Percentiles rank a stretch among this genome's conserved stretches.
phyloP scores from a whole-genome alignment of 2,797 vertebrate species.

The Moxostoma hubbsi region DNA sequence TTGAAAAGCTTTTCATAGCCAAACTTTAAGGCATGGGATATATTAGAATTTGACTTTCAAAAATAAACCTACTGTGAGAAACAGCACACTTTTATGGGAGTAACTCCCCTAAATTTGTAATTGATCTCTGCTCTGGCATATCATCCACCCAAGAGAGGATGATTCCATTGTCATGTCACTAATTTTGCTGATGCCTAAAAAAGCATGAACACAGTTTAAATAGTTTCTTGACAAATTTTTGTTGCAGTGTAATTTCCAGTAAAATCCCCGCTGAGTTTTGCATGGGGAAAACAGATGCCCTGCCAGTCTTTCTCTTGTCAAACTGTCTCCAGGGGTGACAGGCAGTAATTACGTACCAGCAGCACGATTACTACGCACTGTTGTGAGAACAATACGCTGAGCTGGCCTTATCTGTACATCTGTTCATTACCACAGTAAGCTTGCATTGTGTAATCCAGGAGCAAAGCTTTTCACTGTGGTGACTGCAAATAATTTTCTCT shows the following conservation, averaged over 20 bases:
- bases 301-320: conserved; percentile 32
- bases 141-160: not conserved
- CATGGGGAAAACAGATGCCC: conserved; percentile 19
- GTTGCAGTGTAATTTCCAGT: conserved; percentile 6
- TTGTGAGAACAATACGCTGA: conserved; percentile 29
- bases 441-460: conserved; percentile 14
- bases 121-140: not conserved
- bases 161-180: not conserved
- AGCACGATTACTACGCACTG: conserved; percentile 43
- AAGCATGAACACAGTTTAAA: not conserved
- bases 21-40: too few species aligned
- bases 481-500: not conserved
- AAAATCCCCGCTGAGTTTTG: not conserved
- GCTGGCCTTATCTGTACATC: conserved; percentile 42
- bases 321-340: conserved; percentile 44
- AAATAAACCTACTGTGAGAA: too few species aligned
- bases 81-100: too few species aligned
- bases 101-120: too few species aligned
- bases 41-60: too few species aligned
- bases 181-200: conserved; percentile 17
- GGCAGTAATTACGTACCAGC: conserved; percentile 55
- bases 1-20: too few species aligned
- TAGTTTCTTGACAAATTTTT: conserved; percentile 1
- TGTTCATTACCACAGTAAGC: conserved; percentile 38
- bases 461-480: not conserved